phyloP scores from a whole-genome alignment of 2,888 invertebrate species.

The Tridacna gigas region DNA sequence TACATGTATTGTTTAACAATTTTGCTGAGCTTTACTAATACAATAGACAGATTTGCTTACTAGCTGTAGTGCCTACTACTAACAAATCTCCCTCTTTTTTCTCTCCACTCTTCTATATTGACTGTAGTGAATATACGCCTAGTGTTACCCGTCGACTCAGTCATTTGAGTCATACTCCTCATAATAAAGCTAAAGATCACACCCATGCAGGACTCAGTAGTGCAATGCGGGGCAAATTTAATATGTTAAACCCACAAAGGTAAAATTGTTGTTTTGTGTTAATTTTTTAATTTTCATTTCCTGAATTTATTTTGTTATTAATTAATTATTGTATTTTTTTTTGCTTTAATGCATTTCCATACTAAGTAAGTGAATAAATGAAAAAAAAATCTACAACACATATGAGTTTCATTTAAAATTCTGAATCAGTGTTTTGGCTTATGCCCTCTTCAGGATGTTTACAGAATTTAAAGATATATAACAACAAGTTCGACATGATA shows the following conservation, averaged over 20 bases:
- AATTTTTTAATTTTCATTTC: too few species aligned
- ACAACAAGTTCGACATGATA: too few species aligned
- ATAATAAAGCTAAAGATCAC: constrained; percentile 22
- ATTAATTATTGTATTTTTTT: too few species aligned
- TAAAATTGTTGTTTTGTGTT: constrained; percentile 18
- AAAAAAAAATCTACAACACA: too few species aligned
- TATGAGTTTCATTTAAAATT: too few species aligned
- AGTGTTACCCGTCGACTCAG: constrained; percentile 52
- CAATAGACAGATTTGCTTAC: neutral
- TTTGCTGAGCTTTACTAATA: constrained; percentile 8
- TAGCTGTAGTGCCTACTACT: constrained; percentile 28
- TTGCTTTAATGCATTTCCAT: too few species aligned
- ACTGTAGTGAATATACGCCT: constrained; percentile 51
- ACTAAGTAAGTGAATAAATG: too few species aligned
- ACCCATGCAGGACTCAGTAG: constrained; percentile 41
- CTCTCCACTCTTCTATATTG: neutral
- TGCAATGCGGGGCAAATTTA: constrained; percentile 57
- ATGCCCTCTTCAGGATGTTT: too few species aligned
- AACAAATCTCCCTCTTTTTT: constrained; percentile 11
- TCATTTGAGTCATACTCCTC: constrained; percentile 41
- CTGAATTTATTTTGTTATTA: too few species aligned
- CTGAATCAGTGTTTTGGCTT: too few species aligned
- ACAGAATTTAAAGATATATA: too few species aligned
- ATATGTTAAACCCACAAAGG: constrained; percentile 51
- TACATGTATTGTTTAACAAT: neutral